Evolutionary conservation across 2,888 invertebrate genomes (phyloP), one percentile per base, ranked within the genome.

Genomic region (Catocala nupta): DNA sequence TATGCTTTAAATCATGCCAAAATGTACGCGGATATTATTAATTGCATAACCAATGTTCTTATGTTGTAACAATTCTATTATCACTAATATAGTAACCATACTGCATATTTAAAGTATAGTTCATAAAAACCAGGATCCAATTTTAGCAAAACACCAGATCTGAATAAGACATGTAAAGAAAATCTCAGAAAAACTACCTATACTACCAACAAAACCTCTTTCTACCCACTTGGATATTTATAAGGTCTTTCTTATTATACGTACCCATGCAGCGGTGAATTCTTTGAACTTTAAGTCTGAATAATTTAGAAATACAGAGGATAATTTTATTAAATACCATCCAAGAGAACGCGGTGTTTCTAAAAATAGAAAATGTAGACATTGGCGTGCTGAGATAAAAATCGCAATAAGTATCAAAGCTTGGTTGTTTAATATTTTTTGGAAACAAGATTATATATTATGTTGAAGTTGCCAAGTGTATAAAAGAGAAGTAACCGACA

Each of bases 171-270:
- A 73, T 55, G 54, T 43, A 50, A 49, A 54, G 43, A 69, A 73
- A 69, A 61, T 71, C 59, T 16, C 11, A 39, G 59, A 65, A 63
- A 59, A 60, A 52, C 34, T 39, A 51, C 50, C 44, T 39, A 43
- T 33, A 47, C 45, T 42, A 60, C 34, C 45, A 10, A 34, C 39
- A 48, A 34, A 58, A 60, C 49, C 55, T 16, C 25, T 68, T 63
- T 44, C 50, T 33, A 47, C 57, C 54, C 48, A 61, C 61, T 69
- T 56, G 13, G 9, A 69, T 73, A 71, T 73, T 71, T 69, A 71
- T 69, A 69, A 61, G 39, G 50, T 25, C 16, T 55, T 59, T 45
- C 44, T 60, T 50, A 44, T 54, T 44, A 54, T 39, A 53, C 7
- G 16, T 51, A 57, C 9, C 6, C 43, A 51, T 43, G 25, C 13